Evolutionary conservation across 2,888 invertebrate species (phyloP).

Genomic region (Ophraella communa): DNA sequence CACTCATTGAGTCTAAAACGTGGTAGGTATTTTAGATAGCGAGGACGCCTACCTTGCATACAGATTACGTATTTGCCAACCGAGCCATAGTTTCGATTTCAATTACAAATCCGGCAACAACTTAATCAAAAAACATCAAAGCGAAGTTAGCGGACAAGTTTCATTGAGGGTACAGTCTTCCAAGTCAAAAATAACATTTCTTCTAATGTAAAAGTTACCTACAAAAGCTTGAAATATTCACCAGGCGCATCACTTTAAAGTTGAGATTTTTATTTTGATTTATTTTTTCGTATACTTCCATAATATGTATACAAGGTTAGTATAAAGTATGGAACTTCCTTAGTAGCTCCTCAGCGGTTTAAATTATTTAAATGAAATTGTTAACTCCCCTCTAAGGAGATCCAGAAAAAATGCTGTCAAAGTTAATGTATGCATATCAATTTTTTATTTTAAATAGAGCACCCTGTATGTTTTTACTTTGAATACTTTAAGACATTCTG

Average conservation of each 20-base stretch:
- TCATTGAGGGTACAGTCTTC: constrained; percentile 2
- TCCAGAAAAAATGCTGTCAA: too few species aligned
- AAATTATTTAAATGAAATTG: too few species aligned
- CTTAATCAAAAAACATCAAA: constrained; percentile 59
- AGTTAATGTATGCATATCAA: too few species aligned
- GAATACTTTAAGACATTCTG: too few species aligned
- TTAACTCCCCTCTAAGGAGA: too few species aligned
- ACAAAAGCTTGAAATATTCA: background rate
- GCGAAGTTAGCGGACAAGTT: constrained; percentile 13
- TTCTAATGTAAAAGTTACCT: background rate
- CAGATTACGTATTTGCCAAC: constrained; percentile 57
- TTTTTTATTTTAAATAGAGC: too few species aligned
- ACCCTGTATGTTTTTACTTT: too few species aligned
- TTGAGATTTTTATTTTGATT: background rate
- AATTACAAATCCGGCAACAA: constrained; percentile 54
- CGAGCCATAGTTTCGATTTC: constrained; percentile 55
- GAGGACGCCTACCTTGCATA: constrained; percentile 53
- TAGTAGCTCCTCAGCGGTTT: too few species aligned
- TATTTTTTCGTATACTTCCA: background rate
- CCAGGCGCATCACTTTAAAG: background rate
- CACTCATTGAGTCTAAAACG: constrained; percentile 38
- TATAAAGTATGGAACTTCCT: too few species aligned
- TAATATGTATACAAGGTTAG: too few species aligned
- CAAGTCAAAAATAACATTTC: background rate
- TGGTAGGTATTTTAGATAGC: constrained; percentile 40